Evolutionary conservation across 2,113 vertebrate species (phyloP), one percentile per base, ranked within the genome.

Genomic region (Macheiramphus alcinus): DNA sequence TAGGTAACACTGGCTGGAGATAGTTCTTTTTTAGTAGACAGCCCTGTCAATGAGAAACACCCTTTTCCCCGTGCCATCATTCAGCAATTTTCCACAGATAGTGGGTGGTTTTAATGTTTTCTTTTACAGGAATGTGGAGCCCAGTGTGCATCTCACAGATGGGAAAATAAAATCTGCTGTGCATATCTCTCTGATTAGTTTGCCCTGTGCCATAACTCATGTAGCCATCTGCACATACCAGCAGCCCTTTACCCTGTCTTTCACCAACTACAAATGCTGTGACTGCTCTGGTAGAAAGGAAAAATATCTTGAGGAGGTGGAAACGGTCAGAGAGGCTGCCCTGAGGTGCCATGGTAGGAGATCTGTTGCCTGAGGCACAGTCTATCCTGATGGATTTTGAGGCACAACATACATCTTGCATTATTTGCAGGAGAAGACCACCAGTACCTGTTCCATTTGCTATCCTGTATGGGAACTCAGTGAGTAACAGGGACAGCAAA

Each of bases 91-190:
- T 87, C 58, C 29, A 73, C 61, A 68, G 27, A 25, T 3, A 62
- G 53, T 0, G 1, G 26, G n/a, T 53, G 31, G 10, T 58, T 92
- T 61, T 68, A 81, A 42, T 62, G 29, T 43, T 79, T 92, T 74
- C 36, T 87, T 88, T 89, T 55, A 40, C 42, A 78, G 50, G 38
- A 92, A 55, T 9, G 25, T 68, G 65, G 62, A 88, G 29, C 47
- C 52, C 61, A 81, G 23, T 53, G 62, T 74, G 34, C 36, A 25
- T 67, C 68, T 93, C 86, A 74, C 80, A 94, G 79, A 85, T 58
- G 76, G 72, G 73, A 87, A 96, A 92, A 95, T 78, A 87, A 85
- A 93, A 81, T 71, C 53, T 92, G 73, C 47, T 91, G 56, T 86
- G 72, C 53, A 31, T 75, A 27, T 40, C 43, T 76, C 79, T 73